Conservation (phyloP, 2,888 invertebrate genomes). For the Platerodrilus igneus region DNA sequence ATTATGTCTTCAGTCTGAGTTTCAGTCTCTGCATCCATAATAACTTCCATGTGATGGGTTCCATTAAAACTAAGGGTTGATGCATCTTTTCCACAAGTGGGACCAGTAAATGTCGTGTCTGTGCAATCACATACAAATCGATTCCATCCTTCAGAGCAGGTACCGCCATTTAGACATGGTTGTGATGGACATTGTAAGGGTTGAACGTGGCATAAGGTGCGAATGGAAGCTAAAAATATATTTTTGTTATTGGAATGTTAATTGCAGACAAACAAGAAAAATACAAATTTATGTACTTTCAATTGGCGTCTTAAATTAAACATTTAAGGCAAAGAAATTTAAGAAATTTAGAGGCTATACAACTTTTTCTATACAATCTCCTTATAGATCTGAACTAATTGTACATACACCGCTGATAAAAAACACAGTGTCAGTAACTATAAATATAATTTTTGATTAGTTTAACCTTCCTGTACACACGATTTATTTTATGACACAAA, state of each 20-base stretch:
- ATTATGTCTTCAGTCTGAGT: constrained; percentile 87
- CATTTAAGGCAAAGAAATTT: too few species aligned
- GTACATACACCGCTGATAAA: too few species aligned
- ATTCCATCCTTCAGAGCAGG: constrained; percentile 93
- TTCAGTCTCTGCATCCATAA: constrained; percentile 39
- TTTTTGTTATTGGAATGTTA: background rate
- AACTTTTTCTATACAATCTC: too few species aligned
- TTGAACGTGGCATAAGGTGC: constrained; percentile 81
- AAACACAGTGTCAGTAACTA: too few species aligned
- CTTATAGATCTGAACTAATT: too few species aligned
- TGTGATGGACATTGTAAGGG: constrained; percentile 75
- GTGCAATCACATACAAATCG: constrained; percentile 86
- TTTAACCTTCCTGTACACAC: too few species aligned
- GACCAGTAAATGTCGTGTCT: constrained; percentile 80
- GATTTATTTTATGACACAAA: too few species aligned
- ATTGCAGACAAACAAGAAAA: too few species aligned
- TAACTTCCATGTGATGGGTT: constrained; percentile 70
- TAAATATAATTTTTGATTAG: too few species aligned
- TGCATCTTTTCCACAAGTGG: constrained; percentile 86
- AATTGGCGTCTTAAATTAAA: too few species aligned
- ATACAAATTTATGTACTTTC: too few species aligned
- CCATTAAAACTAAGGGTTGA: constrained; percentile 85
- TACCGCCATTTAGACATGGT: constrained; percentile 86
- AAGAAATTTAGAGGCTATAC: too few species aligned
- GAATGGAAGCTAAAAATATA: constrained; percentile 77